These are phyloP conservation scores for Stratiomys singularior DNA, from an alignment of 2,888 invertebrate genomes.

Conservation along the genomic window DNA sequence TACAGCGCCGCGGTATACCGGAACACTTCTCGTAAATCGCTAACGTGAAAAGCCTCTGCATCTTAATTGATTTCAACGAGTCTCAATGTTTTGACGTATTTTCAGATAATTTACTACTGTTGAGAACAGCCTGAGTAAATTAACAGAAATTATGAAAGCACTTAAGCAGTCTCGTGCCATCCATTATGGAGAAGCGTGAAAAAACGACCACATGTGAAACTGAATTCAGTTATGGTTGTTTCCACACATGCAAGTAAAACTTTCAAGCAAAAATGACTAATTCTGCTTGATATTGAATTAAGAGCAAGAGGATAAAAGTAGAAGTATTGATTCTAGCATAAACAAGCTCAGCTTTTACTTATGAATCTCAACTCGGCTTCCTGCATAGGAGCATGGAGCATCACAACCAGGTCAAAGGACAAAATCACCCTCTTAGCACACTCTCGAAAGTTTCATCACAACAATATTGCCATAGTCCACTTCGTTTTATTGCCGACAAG, in stretches of 20 bases:
- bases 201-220: too few relatives aligned
- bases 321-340: too few relatives aligned
- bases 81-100: constrained; percentile 1
- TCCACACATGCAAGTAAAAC: too few relatives aligned
- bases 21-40: background rate
- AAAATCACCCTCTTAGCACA: background rate
- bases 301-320: too few relatives aligned
- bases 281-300: too few relatives aligned
- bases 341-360: too few relatives aligned
- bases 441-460: background rate
- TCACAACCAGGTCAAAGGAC: background rate
- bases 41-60: background rate
- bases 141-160: background rate
- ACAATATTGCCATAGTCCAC: background rate
- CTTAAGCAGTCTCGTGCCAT: too few relatives aligned
- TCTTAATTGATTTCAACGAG: background rate
- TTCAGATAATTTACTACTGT: background rate
- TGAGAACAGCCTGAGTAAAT: background rate
- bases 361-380: too few relatives aligned
- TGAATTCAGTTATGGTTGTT: too few relatives aligned
- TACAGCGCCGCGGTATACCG: background rate
- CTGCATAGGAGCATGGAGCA: background rate
- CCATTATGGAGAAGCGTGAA: too few relatives aligned
- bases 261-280: too few relatives aligned
- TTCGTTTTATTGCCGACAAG: background rate